Evolutionary conservation across 2,888 invertebrate species (phyloP), one percentile per base, ranked within the genome.

Genomic region (Aspidiotus destructor): DNA sequence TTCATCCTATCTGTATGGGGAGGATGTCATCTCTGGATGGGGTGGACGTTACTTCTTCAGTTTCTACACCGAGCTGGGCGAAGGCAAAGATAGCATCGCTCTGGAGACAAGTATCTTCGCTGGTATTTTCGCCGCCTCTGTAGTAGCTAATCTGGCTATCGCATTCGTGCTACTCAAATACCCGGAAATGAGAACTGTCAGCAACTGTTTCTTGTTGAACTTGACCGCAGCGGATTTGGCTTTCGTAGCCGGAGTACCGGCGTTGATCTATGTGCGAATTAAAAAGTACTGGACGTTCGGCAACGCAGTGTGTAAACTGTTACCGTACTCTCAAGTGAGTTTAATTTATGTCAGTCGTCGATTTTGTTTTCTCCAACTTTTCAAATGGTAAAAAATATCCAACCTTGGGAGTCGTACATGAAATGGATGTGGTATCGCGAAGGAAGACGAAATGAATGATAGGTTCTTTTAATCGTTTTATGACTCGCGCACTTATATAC

Each of bases 181-280:
- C 73, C 77, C 80, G 54, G 81, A 81, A 73, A 81, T 82, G 79
- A 76, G 80, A 73, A 82, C 82, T 48, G 82, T 83, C 70, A 81
- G 81, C 71, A 83, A 82, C 74, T 80, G 80, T 73, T 82, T 82
- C 75, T 78, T 83, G 67, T 78, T 82, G 72, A 83, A 83, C 75
- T 76, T 83, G 73, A 85, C 86, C 13, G 83, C 84, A 70, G 82
- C 86, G 28, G 87, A 87, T 77, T 77, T 86, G 70, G 75, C 83
- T 62, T 82, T 83, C 73, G 80, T 81, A 28, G 72, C 80, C 41
- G 81, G 82, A 54, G 80, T 82, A 71, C 82, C 83, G 6, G 79
- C 79, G 8, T 79, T 82, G 61, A 80, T 81, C 16, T 80, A 79
- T 72, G 80, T 81, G 8, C 77, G 82, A 70, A 73, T 81, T n/a